Base-by-base conservation (phyloP, 2,888 invertebrate species). In the Priocnemis perturbator region DNA sequence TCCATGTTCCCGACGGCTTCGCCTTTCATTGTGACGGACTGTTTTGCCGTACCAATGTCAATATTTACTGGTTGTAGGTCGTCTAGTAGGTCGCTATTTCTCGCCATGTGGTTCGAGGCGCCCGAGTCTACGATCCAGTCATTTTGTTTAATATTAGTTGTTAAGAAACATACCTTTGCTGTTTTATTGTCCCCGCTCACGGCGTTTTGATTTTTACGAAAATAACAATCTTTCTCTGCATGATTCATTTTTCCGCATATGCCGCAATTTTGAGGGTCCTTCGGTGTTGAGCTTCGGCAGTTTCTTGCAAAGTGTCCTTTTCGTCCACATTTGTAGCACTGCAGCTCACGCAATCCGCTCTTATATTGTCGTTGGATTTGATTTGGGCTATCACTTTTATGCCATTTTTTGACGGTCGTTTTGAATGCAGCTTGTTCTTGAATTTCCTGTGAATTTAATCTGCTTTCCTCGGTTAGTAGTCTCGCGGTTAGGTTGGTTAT, bases 41-140 rank as follows among this genome's bases (percentile, higher is more conserved):
- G 47, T n/a, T 64, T 57, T 50, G 64, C 57, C 2, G 50, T 26
- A 14, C n/a, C 37, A 11, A 64, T 50, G 23, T 63, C 56, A 15
- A 26, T 14, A 14, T 56, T 45, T 44, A 50, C 3, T 3, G 9
- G 15, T 7, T 37, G 57, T 23, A 47, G 26, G 3, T 26, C 26
- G 3, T 26, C 26, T 26, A 26, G 26, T 7, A 26, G 3, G 26
- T 26, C 7, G 21, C 26, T 44, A 20, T 62, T 7, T 14, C 23
- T 67, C 21, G 15, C 14, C 61, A 62, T 62, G 17, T 62, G 58
- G 9, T 45, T 59, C 19, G 59, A 60, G 0, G 60, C 45, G 14
- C 60, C 50, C 37, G 44, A 61, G 21, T 61, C 61, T 5, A 60
- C 37, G 23, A 61, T 14, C 66, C 61, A 66, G n/a, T 26, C 69